phyloP scores from a whole-genome alignment of 2,113 vertebrate species.

The Pluvianellus socialis region DNA sequence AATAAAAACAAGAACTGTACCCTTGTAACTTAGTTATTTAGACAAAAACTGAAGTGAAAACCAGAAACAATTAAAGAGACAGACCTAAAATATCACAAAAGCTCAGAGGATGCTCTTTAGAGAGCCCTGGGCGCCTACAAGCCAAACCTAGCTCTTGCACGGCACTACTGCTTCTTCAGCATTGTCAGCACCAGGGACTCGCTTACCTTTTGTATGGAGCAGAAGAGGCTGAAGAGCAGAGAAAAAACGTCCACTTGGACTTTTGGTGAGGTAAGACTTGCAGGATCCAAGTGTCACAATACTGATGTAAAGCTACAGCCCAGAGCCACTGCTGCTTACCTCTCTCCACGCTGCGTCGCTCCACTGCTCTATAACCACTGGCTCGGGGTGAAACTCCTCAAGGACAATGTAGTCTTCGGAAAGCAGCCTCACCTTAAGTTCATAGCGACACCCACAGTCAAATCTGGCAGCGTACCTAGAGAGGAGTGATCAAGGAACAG shows the following conservation, averaged over 20 bases:
- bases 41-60: neutral
- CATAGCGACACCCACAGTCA: slow-evolving; percentile 73
- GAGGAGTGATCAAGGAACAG: neutral
- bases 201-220: neutral
- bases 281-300: neutral
- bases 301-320: neutral
- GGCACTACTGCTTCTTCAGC: neutral
- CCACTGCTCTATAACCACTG: slow-evolving; percentile 68
- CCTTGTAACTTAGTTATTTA: neutral
- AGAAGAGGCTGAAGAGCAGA: neutral
- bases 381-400: slow-evolving; percentile 59
- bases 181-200: neutral
- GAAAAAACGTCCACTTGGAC: neutral
- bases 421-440: slow-evolving; percentile 60
- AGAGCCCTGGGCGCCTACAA: neutral
- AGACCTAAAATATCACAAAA: neutral
- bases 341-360: slow-evolving; percentile 69
- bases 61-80: neutral
- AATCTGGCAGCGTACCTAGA: slow-evolving; percentile 70
- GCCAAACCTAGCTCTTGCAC: neutral
- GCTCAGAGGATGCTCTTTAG: neutral
- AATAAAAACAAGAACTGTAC: neutral
- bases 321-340: slow-evolving; percentile 35
- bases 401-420: slow-evolving; percentile 55
- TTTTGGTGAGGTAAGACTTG: neutral